Percentiles rank a stretch among this genome's conserved stretches.
These are phyloP conservation scores for Ictidomys tridecemlineatus DNA, from an alignment of 2,113 vertebrate genomes.

Conservation along the genomic window DNA sequence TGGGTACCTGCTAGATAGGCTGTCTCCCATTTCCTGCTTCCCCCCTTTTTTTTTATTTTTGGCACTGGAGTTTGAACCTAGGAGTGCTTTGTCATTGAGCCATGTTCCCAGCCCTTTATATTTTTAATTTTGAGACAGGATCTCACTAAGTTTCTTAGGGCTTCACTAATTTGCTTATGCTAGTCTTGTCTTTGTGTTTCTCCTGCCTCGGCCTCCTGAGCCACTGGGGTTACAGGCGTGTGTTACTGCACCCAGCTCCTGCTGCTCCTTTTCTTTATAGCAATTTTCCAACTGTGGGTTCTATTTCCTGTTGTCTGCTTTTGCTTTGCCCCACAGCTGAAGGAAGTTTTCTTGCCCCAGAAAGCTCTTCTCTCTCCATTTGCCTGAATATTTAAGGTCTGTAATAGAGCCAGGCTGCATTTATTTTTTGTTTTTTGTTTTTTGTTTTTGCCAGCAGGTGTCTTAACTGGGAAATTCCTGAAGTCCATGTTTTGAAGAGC, in stretches of 20 bases:
- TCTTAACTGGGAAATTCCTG: not conserved
- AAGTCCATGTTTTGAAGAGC: not conserved
- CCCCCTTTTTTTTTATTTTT: not conserved
- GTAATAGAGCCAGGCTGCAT: not conserved
- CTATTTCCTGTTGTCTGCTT: not conserved
- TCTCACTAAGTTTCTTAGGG: too few relatives aligned
- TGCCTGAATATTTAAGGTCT: not conserved
- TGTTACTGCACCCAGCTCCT: not conserved
- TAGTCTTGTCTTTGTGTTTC: too few relatives aligned
- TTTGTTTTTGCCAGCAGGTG: not conserved
- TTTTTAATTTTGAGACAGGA: too few relatives aligned
- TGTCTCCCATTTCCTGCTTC: not conserved
- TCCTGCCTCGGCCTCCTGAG: too few relatives aligned
- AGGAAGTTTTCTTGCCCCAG: not conserved
- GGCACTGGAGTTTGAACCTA: too few relatives aligned
- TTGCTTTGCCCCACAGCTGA: not conserved
- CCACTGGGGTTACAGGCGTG: too few relatives aligned
- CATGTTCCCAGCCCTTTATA: too few relatives aligned
- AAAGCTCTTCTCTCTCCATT: not conserved
- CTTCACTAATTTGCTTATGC: too few relatives aligned
- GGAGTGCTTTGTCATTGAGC: too few relatives aligned
- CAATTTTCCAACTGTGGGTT: not conserved
- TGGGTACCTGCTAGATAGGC: not conserved
- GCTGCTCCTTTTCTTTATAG: not conserved
- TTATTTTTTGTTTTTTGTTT: too few relatives aligned